phyloP scores from a whole-genome alignment of 1,140 invertebrate genomes.

The Scaptodrosophila lebanonensis region DNA sequence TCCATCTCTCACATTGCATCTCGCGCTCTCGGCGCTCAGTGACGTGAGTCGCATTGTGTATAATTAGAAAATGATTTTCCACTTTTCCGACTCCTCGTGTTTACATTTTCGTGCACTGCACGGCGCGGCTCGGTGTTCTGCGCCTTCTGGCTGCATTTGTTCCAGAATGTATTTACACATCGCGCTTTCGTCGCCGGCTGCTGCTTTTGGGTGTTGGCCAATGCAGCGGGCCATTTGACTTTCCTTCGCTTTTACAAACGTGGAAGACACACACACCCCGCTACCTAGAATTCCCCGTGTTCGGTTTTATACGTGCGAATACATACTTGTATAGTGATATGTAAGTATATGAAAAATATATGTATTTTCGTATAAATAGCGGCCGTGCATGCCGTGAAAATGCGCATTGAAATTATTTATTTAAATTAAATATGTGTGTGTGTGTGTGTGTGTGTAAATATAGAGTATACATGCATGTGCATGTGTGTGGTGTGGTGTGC shows the following conservation, averaged over 20 bases:
- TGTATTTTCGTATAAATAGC: too few relatives aligned
- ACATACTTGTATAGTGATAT: too few relatives aligned
- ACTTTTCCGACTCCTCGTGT: slow-evolving; percentile 59
- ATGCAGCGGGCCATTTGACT: slow-evolving; percentile 28
- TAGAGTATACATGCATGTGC: slow-evolving; percentile 13
- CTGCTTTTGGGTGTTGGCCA: too few relatives aligned
- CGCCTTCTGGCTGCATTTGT: slow-evolving; percentile 63
- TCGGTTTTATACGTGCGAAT: too few relatives aligned
- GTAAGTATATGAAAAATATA: too few relatives aligned
- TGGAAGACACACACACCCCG: too few relatives aligned
- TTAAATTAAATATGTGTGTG: slow-evolving; percentile 21
- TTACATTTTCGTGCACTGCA: slow-evolving; percentile 59
- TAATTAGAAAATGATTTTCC: slow-evolving; percentile 70
- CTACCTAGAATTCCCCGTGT: too few relatives aligned
- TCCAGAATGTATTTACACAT: slow-evolving; percentile 54
- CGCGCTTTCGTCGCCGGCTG: slow-evolving; percentile 5
- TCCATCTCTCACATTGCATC: too few relatives aligned
- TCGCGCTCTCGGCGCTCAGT: too few relatives aligned
- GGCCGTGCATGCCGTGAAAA: too few relatives aligned
- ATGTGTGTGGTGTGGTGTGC: too few relatives aligned
- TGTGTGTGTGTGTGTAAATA: slow-evolving; percentile 13
- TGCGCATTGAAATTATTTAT: too few relatives aligned
- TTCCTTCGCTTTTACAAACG: slow-evolving; percentile 10
- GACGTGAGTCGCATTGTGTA: slow-evolving; percentile 48
- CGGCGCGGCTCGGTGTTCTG: slow-evolving; percentile 28